Percentiles rank a stretch among this genome's conserved stretches.
phyloP scores from a whole-genome alignment of 2,113 vertebrate genomes.

The Xiphophorus maculatus region DNA sequence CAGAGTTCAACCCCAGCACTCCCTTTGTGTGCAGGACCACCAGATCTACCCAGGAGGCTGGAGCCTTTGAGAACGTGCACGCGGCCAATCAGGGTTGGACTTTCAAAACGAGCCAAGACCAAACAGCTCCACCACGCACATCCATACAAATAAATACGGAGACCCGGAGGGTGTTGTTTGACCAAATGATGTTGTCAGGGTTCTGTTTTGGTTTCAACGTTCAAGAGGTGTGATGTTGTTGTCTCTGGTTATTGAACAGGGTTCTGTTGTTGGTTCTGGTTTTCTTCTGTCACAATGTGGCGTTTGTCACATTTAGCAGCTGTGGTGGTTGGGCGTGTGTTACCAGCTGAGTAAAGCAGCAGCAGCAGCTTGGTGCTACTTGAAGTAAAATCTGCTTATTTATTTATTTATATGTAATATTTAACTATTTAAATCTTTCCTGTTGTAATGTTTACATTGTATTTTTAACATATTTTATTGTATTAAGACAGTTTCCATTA shows the following conservation, averaged over 20 bases:
- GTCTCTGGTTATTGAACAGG: not conserved
- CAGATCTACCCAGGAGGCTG: constrained; percentile 79
- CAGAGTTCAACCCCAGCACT: too few species aligned
- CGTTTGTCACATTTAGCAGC: not conserved
- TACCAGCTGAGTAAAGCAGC: not conserved
- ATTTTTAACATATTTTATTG: not conserved
- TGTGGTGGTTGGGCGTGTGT: not conserved
- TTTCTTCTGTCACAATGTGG: constrained; percentile 3
- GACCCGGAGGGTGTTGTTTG: not conserved
- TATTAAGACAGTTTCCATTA: not conserved
- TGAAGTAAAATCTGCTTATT: not conserved
- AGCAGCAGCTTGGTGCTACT: not conserved
- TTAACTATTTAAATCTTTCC: constrained; percentile 23
- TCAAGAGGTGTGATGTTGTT: not conserved
- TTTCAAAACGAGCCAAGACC: constrained; percentile 88
- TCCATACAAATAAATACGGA: constrained; percentile 80
- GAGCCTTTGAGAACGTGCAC: constrained; percentile 88
- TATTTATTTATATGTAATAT: not conserved
- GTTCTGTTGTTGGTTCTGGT: not conserved
- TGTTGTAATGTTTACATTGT: constrained; percentile 1
- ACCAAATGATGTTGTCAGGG: not conserved
- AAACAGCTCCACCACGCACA: constrained; percentile 85
- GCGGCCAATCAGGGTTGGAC: constrained; percentile 88
- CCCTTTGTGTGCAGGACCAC: constrained; percentile 73
- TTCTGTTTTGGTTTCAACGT: not conserved